These are phyloP conservation scores for Peromyscus eremicus DNA, from an alignment of 2,797 vertebrate genomes.

Conservation along the genomic window DNA sequence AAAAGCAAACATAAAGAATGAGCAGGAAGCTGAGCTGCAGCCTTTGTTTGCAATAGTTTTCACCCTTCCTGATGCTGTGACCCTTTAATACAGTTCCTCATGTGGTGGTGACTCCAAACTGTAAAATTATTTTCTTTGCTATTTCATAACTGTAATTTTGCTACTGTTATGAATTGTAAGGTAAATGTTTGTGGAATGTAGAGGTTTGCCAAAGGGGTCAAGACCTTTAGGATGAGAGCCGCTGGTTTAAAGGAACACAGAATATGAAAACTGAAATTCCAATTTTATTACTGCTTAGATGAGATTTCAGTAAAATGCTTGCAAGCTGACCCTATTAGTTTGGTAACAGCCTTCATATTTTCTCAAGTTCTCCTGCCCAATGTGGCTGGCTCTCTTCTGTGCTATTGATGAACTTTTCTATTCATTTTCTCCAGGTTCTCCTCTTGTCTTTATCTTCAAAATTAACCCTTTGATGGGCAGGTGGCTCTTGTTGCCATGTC, in stretches of 20 bases:
- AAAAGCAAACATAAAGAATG: not conserved
- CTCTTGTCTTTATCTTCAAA: not conserved
- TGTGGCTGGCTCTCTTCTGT: not conserved
- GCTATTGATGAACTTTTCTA: not conserved
- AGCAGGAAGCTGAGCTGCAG: not conserved
- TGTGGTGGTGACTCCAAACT: no score
- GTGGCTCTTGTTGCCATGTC: not conserved
- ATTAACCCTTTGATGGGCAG: fast-evolving
- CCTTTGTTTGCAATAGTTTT: not conserved
- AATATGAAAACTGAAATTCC: not conserved
- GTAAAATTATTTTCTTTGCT: no score
- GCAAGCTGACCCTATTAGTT: not conserved
- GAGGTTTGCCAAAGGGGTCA: not conserved
- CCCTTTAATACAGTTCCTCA: not conserved
- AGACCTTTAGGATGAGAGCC: not conserved
- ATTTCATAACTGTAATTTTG: no score
- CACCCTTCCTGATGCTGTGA: not conserved
- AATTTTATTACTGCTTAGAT: not conserved
- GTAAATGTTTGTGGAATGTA: not conserved
- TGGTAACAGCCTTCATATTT: not conserved
- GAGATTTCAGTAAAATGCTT: not conserved
- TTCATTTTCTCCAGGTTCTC: not conserved
- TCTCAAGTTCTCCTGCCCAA: not conserved
- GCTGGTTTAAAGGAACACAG: not conserved
- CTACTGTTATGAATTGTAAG: not conserved